Evolutionary conservation across 53 echinoderm and acorn worm species (phyloP).

Genomic region (Apostichopus leukothele): DNA sequence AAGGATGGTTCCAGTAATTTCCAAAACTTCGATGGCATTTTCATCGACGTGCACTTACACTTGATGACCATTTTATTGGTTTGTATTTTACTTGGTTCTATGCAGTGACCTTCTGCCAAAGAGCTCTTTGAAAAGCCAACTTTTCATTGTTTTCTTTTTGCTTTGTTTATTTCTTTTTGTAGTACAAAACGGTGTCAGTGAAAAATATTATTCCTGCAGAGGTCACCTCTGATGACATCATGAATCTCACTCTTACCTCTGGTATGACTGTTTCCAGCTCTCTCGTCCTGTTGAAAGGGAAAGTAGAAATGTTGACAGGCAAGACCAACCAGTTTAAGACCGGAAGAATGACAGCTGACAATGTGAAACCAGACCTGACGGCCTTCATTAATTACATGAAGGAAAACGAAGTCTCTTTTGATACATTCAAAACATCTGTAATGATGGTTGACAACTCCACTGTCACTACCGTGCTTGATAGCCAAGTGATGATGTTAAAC

Average conservation of each 20-base stretch:
- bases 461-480: neutral
- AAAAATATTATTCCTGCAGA: conserved; percentile 49
- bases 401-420: neutral
- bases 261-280: conserved; percentile 71
- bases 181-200: conserved; percentile 79
- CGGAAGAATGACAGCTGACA: conserved; percentile 55
- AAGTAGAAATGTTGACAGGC: conserved; percentile 51
- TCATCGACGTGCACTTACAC: too few relatives aligned
- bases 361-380: conserved; percentile 60
- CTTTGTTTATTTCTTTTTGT: conserved; percentile 18
- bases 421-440: conserved; percentile 3
- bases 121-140: too few relatives aligned
- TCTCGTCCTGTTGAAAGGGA: conserved; percentile 64
- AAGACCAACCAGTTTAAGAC: conserved; percentile 68
- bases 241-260: conserved; percentile 72
- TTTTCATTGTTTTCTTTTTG: neutral
- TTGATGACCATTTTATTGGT: neutral
- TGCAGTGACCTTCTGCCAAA: too few relatives aligned
- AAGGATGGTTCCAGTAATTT: too few relatives aligned
- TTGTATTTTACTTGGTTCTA: too few relatives aligned
- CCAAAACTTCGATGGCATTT: too few relatives aligned
- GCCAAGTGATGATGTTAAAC: conserved; percentile 14
- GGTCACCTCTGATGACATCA: conserved; percentile 59
- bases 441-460: conserved; percentile 2
- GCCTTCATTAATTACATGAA: conserved; percentile 51